Percentiles rank a stretch among this genome's conserved stretches.
Conservation (phyloP, 2,797 vertebrate genomes). For the Silurus aristotelis region DNA sequence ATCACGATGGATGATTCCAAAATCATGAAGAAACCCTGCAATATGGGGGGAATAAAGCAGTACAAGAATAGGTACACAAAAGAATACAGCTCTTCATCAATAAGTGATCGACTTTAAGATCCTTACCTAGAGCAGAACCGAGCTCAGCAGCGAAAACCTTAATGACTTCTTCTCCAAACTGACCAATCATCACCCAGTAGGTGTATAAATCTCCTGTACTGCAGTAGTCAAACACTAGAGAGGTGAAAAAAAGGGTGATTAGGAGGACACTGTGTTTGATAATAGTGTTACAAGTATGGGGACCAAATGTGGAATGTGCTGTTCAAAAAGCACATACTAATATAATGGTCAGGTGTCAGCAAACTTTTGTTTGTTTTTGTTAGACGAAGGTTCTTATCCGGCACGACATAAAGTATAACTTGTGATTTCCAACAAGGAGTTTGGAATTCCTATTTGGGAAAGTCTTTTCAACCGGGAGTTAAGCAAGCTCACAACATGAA, state of each 20-base stretch:
- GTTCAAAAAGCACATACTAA: too few species aligned
- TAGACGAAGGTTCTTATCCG: background rate
- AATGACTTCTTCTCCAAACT: constrained; percentile 76
- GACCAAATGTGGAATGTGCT: too few species aligned
- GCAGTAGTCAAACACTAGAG: constrained; percentile 86
- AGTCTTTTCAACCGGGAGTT: background rate
- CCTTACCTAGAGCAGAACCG: constrained; percentile 83
- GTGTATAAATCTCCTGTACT: constrained; percentile 81
- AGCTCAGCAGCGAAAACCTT: constrained; percentile 86
- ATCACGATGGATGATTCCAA: constrained; percentile 91
- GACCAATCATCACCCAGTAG: constrained; percentile 77
- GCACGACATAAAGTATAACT: background rate
- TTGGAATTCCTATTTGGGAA: background rate
- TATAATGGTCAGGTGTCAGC: too few species aligned
- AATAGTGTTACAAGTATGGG: background rate
- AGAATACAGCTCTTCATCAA: background rate
- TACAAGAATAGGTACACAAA: background rate
- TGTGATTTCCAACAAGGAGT: background rate
- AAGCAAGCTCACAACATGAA: background rate
- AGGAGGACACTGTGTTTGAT: background rate
- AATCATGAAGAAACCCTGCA: constrained; percentile 86
- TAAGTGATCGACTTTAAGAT: background rate
- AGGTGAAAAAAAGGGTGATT: background rate
- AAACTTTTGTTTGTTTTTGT: too few species aligned
- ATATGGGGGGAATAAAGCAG: background rate